Percentiles rank a stretch among this genome's conserved stretches.
Evolutionary conservation across 2,113 vertebrate species (phyloP).

Genomic region (Atlantisia rogersi): DNA sequence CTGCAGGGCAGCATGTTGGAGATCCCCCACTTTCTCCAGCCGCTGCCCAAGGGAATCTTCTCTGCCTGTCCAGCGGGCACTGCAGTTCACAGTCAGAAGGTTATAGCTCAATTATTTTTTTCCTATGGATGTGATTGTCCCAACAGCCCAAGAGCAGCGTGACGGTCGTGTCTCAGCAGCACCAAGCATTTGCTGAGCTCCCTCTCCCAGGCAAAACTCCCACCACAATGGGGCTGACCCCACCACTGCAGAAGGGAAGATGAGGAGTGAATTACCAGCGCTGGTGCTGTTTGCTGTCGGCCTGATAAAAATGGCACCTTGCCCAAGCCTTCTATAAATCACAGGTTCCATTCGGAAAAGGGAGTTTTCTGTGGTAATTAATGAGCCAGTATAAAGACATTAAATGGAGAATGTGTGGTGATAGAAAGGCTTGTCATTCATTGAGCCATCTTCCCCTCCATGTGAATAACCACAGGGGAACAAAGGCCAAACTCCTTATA

Average conservation of each 20-base stretch:
- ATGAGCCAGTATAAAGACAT: constrained; percentile 73
- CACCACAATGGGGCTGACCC: background rate
- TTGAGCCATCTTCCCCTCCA: constrained; percentile 63
- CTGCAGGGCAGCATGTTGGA: background rate
- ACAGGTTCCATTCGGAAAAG: constrained; percentile 52
- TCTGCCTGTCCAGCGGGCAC: background rate
- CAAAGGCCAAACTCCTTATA: constrained; percentile 68
- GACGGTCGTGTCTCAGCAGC: accelerated
- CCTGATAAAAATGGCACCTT: constrained; percentile 41
- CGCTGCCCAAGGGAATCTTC: background rate
- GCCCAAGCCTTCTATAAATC: constrained; percentile 67
- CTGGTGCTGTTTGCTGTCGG: background rate
- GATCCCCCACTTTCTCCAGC: background rate
- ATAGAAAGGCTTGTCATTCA: constrained; percentile 67
- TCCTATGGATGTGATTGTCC: background rate
- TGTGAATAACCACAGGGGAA: constrained; percentile 54
- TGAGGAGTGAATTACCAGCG: background rate
- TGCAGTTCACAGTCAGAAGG: background rate
- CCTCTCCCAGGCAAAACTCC: background rate
- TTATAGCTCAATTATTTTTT: background rate
- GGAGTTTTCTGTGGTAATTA: constrained; percentile 70
- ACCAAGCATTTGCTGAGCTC: background rate
- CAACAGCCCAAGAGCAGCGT: accelerated
- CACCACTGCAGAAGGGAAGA: background rate
- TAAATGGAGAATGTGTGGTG: constrained; percentile 52